Conservation (phyloP, 2,888 invertebrate genomes). For the Panzeria rudis region DNA sequence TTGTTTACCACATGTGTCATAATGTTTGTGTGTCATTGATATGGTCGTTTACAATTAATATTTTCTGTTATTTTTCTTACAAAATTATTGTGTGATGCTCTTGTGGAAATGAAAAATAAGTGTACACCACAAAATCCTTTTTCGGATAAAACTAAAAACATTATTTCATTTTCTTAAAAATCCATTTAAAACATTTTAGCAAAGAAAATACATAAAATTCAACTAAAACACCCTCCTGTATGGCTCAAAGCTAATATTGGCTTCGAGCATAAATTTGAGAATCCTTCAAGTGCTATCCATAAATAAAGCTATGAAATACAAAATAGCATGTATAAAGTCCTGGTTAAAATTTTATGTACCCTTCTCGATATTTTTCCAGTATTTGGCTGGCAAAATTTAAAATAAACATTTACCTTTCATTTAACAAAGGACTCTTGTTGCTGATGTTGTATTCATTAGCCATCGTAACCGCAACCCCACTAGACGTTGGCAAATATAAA, state of each 20-base stretch:
- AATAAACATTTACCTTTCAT: conserved; percentile 79
- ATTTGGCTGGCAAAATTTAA: conserved; percentile 30
- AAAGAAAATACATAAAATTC: not conserved
- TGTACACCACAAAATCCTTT: too few relatives aligned
- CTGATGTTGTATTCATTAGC: conserved; percentile 56
- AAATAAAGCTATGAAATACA: not conserved
- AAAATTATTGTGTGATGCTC: too few relatives aligned
- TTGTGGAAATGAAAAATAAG: too few relatives aligned
- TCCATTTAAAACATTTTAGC: not conserved
- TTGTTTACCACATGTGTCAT: too few relatives aligned
- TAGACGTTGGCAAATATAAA: conserved; percentile 60
- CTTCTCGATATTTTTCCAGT: not conserved
- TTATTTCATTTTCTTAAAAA: too few relatives aligned
- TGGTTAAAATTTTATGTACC: conserved; percentile 9
- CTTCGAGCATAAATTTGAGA: not conserved
- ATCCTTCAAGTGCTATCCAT: conserved; percentile 27
- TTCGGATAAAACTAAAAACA: too few relatives aligned
- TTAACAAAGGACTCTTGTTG: conserved; percentile 73
- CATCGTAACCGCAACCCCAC: conserved; percentile 57
- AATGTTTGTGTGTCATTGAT: too few relatives aligned
- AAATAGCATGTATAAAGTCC: not conserved
- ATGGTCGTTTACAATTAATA: too few relatives aligned
- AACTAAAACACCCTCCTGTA: not conserved
- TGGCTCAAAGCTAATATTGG: not conserved
- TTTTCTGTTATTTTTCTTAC: too few relatives aligned